Conservation (phyloP, 1,140 invertebrate species). For the Stegodyphus mimosarum region DNA sequence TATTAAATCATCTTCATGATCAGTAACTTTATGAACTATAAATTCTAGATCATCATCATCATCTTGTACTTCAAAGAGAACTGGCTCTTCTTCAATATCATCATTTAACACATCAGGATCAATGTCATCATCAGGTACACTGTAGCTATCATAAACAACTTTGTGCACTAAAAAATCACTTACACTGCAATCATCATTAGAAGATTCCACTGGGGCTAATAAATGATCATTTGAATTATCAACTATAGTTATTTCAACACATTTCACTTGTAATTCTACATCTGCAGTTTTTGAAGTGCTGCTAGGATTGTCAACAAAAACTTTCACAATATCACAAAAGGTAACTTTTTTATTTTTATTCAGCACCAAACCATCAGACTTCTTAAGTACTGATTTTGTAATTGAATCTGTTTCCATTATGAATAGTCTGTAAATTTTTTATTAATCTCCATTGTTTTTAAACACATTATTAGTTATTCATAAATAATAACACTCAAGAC, state of each 20-base stretch:
- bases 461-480: no score
- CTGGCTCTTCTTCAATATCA: not conserved
- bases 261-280: conserved; percentile 7
- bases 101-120: conserved; percentile 26
- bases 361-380: conserved; percentile 11
- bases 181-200: conserved; percentile 42
- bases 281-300: not conserved
- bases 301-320: conserved; percentile 39
- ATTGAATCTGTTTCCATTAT: conserved; percentile 12
- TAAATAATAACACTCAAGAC: no score
- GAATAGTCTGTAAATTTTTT: no score
- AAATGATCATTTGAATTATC: conserved; percentile 30
- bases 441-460: no score
- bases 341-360: conserved; percentile 45
- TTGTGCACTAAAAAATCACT: conserved; percentile 57
- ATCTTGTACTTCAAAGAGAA: not conserved
- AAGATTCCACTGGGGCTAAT: not conserved
- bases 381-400: conserved; percentile 43
- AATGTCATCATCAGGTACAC: conserved; percentile 35
- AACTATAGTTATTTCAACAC: conserved; percentile 52
- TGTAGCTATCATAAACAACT: conserved; percentile 51
- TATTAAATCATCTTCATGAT: conserved; percentile 52
- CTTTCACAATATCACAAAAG: conserved; percentile 38
- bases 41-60: conserved; percentile 45
- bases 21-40: conserved; percentile 53